phyloP scores from a whole-genome alignment of 2,113 vertebrate species.

The Octodon degus region DNA sequence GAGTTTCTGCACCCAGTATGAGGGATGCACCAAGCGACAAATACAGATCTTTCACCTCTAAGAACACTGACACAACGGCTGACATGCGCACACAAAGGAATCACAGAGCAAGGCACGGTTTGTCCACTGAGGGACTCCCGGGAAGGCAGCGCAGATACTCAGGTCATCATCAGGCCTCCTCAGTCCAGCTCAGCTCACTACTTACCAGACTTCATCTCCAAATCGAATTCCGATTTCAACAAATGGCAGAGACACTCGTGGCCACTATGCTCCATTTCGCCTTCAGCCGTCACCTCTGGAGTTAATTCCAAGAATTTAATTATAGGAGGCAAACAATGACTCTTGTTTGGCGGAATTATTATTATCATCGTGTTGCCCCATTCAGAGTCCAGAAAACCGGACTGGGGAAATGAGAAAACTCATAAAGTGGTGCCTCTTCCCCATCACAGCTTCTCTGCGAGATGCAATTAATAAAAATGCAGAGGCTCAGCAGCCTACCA shows the following conservation, averaged over 20 bases:
- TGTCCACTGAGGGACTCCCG: neutral
- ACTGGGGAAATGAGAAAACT: slow-evolving; percentile 76
- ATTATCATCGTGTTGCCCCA: neutral
- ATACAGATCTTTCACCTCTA: neutral
- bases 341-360: slow-evolving; percentile 68
- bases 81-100: neutral
- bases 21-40: neutral
- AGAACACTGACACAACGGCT: too few species aligned
- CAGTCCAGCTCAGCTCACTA: neutral
- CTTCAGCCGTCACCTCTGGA: slow-evolving; percentile 70
- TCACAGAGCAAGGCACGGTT: neutral
- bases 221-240: slow-evolving; percentile 75
- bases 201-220: slow-evolving; percentile 72
- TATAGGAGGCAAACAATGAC: slow-evolving; percentile 75
- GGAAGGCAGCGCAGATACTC: neutral
- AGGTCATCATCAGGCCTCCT: slow-evolving; percentile 32
- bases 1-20: neutral
- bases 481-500: slow-evolving; percentile 21
- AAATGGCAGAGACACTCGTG: slow-evolving; percentile 74
- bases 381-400: slow-evolving; percentile 58
- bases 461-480: slow-evolving; percentile 77
- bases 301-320: slow-evolving; percentile 74
- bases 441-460: slow-evolving; percentile 43
- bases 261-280: slow-evolving; percentile 57
- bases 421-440: slow-evolving; percentile 65